Base-by-base conservation (phyloP, 2,113 vertebrate species). In the Zosterops lateralis region DNA sequence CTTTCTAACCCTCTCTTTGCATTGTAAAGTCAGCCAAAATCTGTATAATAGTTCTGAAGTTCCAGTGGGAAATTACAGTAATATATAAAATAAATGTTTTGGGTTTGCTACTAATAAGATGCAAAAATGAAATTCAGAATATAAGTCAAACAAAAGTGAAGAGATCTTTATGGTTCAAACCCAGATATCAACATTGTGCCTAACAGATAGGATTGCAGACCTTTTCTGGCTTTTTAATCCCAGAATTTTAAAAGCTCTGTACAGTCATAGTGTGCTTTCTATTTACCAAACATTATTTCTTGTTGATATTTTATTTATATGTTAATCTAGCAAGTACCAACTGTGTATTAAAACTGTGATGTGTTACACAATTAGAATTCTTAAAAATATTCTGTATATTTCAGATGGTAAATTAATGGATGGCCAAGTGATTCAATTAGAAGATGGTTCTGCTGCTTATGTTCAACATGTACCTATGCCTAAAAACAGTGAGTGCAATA, bases 371-470 rank as follows among this genome's bases (percentile, higher is more conserved):
- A 62, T 48, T 42, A 62, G 31, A 83, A 56, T 76, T 70, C 48
- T 83, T 76, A 28, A 75, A 75, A 89, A 56, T 70, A 32, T 44
- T 76, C 42, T 83, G 6, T 94, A 1, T 96, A 84, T 99, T 97
- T 96, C 98, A 98, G 99, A 99, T 89, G 98, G 98, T 51, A 99
- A 99, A 96, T 98, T 99, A 94, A 99, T 99, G 98, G 99, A 99
- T 73, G 99, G 99, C 17, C 99, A 99, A 96, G 98, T 99, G 87
- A 99, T 99, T 97, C 99, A 99, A 92, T 96, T 99, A 95, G 99
- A 99, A 95, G 99, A 99, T 68, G 99, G 99, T 75, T 99, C 99
- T 65, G 98, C 99, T 94, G 99, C 99, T 45, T 99, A 99, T 65
- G 99, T 99, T 80, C 99, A 99, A 92, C 99, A 99, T 78, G 98